Percentiles rank a stretch among this genome's conserved stretches.
Conservation (phyloP, 2,113 vertebrate genomes). For the Tichodroma muraria region DNA sequence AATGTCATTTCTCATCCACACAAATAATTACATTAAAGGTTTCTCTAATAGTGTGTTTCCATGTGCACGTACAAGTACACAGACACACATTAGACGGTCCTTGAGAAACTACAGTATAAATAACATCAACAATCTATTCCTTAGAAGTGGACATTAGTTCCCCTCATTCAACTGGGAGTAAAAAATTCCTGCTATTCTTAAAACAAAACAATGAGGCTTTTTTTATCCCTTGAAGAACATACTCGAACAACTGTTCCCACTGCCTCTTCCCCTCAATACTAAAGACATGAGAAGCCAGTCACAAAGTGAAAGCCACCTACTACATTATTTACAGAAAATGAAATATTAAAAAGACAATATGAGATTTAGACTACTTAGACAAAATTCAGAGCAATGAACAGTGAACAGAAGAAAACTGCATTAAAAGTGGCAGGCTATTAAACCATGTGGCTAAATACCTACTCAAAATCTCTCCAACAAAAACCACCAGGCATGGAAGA, state of each 20-base stretch:
- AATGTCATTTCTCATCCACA: neutral
- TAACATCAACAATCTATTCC: neutral
- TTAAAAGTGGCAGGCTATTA: neutral
- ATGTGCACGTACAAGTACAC: neutral
- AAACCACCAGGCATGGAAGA: neutral
- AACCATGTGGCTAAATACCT: neutral
- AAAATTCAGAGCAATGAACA: conserved; percentile 5
- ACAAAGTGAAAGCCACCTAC: conserved; percentile 27
- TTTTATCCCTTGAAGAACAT: neutral
- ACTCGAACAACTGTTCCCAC: neutral
- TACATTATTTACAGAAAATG: conserved; percentile 53
- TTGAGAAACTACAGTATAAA: conserved; percentile 22
- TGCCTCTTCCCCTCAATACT: neutral
- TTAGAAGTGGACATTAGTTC: neutral
- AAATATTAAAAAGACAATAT: conserved; percentile 24
- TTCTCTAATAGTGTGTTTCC: neutral
- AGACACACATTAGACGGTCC: neutral
- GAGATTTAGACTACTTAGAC: neutral
- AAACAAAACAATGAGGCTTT: neutral
- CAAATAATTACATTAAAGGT: conserved; percentile 4
- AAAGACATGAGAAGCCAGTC: neutral
- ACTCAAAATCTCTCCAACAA: neutral
- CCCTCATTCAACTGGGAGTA: neutral
- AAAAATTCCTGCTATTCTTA: neutral
- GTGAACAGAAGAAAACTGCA: neutral